phyloP scores from a whole-genome alignment of 2,888 invertebrate genomes.

The Mythimna loreyi region DNA sequence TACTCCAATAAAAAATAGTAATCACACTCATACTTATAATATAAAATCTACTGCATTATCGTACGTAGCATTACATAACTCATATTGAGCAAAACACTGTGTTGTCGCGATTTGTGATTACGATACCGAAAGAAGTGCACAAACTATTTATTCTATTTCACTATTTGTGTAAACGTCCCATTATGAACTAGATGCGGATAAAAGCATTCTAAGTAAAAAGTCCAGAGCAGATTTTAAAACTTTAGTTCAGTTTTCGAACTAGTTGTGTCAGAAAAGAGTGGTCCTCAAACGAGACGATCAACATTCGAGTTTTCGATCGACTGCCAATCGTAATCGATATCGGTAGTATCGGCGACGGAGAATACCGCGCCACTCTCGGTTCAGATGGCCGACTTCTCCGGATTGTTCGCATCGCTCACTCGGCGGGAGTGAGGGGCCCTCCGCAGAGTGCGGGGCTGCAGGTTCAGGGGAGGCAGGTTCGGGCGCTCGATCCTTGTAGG shows the following conservation, averaged over 20 bases:
- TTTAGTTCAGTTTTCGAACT: constrained; percentile 46
- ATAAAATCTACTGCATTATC: constrained; percentile 3
- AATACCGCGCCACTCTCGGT: constrained; percentile 89
- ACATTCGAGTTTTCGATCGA: constrained; percentile 79
- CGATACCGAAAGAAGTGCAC: constrained; percentile 40
- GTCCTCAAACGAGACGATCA: constrained; percentile 85
- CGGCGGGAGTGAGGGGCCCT: constrained; percentile 87
- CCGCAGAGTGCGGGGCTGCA: constrained; percentile 90
- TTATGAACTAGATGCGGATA: constrained; percentile 38
- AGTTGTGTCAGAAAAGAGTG: constrained; percentile 46
- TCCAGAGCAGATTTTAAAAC: constrained; percentile 59
- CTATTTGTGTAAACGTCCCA: constrained; percentile 39
- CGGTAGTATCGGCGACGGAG: constrained; percentile 88
- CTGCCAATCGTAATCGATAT: constrained; percentile 87
- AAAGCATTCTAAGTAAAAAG: constrained; percentile 51
- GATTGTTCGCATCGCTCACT: constrained; percentile 87
- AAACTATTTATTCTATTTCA: constrained; percentile 41
- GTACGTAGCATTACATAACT: background rate
- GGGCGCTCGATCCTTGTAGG: constrained; percentile 96
- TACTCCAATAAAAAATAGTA: background rate
- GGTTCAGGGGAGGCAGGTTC: constrained; percentile 94
- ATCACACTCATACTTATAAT: background rate
- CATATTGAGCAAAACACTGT: constrained; percentile 5
- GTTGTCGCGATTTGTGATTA: background rate
- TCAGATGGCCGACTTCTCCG: constrained; percentile 89